These are phyloP conservation scores for Orthosia gothica DNA, from an alignment of 2,888 invertebrate species.

Conservation along the genomic window DNA sequence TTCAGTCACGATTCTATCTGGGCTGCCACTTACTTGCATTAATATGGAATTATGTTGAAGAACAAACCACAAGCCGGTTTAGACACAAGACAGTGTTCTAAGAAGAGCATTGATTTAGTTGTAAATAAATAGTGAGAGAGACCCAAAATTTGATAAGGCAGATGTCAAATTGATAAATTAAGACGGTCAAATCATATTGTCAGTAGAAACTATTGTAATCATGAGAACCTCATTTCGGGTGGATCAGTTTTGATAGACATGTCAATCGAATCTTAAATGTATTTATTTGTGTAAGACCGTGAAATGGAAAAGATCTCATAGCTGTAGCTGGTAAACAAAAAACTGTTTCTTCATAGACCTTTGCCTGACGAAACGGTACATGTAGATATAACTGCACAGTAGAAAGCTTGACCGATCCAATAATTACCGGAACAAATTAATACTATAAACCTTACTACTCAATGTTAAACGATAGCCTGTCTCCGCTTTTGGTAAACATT, in stretches of 20 bases:
- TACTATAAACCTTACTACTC: constrained; percentile 20
- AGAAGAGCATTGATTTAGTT: constrained; percentile 13
- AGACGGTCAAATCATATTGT: background rate
- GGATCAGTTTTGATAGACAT: constrained; percentile 1
- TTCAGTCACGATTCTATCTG: constrained; percentile 85
- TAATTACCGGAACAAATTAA: constrained; percentile 49
- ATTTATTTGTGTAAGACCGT: background rate
- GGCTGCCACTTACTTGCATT: constrained; percentile 83
- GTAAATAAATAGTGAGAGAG: background rate
- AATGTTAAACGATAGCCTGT: constrained; percentile 14
- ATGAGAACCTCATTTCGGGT: background rate
- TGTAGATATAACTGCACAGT: constrained; percentile 53
- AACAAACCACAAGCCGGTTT: constrained; percentile 72
- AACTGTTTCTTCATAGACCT: constrained; percentile 6
- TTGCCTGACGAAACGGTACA: constrained; percentile 32
- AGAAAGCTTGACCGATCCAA: constrained; percentile 54
- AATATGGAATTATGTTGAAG: constrained; percentile 80
- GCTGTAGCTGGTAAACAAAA: constrained; percentile 11
- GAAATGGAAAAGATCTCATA: constrained; percentile 9
- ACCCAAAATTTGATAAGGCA: background rate
- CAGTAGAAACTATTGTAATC: background rate
- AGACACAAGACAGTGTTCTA: constrained; percentile 28
- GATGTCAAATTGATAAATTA: background rate
- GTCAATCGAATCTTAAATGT: constrained; percentile 6
- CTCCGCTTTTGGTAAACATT: constrained; percentile 15